These are phyloP conservation scores for Abscondita cerata DNA, from an alignment of 2,888 invertebrate genomes.

Conservation along the genomic window DNA sequence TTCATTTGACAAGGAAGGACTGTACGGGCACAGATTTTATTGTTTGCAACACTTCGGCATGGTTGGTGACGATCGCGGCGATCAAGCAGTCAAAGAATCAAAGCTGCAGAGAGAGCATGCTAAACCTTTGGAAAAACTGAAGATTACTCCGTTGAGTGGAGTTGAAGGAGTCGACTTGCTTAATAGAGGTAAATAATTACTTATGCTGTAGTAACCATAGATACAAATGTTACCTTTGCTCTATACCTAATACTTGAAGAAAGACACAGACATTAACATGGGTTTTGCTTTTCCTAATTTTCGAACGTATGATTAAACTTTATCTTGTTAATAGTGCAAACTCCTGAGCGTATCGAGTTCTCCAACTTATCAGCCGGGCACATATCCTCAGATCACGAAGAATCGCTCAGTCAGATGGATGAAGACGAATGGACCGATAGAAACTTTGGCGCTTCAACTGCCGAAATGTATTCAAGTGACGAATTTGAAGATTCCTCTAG, in stretches of 20 bases:
- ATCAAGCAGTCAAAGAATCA: slow-evolving; percentile 39
- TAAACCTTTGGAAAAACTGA: slow-evolving; percentile 57
- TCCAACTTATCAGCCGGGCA: slow-evolving; percentile 70
- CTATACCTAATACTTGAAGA: no score
- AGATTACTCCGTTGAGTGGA: slow-evolving; percentile 60
- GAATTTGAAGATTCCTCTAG: slow-evolving; percentile 71
- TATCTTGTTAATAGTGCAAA: slow-evolving; percentile 61
- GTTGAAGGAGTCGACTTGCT: slow-evolving; percentile 62
- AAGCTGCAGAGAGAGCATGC: slow-evolving; percentile 43
- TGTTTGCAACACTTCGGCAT: slow-evolving; percentile 78
- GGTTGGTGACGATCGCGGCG: slow-evolving; percentile 61
- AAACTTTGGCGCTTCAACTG: slow-evolving; percentile 84
- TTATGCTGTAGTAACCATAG: no score
- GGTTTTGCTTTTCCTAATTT: no score
- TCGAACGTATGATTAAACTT: no score
- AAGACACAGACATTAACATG: no score
- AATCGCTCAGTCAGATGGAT: slow-evolving; percentile 80
- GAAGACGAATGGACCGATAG: slow-evolving; percentile 96
- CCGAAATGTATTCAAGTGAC: slow-evolving; percentile 63
- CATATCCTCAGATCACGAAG: slow-evolving; percentile 67
- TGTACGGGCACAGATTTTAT: slow-evolving; percentile 74
- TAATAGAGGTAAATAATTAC: slow-evolving; percentile 55
- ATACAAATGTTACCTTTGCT: no score
- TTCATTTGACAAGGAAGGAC: slow-evolving; percentile 73
- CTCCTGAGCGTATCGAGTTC: slow-evolving; percentile 82